A percentile compares a stretch with the other conserved stretches of the same genome.
Conservation (phyloP, 1,140 invertebrate genomes). For the Ceratitis capitata region DNA sequence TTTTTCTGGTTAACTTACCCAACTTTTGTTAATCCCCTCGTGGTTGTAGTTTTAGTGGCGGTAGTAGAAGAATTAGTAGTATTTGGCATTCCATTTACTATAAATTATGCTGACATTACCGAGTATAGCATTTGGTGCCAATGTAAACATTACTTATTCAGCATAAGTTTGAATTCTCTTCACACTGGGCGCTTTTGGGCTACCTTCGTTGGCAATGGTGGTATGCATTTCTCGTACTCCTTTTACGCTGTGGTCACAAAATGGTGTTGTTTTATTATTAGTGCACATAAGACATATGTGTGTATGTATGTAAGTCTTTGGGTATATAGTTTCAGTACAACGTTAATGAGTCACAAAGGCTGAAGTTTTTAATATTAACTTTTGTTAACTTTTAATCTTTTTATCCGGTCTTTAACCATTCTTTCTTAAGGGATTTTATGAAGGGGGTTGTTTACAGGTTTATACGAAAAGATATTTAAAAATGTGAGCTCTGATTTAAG, state of each 20-base stretch:
- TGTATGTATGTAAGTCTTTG: neutral
- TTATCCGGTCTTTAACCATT: too few relatives aligned
- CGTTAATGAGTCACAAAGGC: neutral
- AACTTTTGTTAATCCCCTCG: too few relatives aligned
- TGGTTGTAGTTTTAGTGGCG: too few relatives aligned
- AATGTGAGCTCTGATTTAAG: too few relatives aligned
- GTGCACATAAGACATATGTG: neutral
- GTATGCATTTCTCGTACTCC: neutral
- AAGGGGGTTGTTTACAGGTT: too few relatives aligned
- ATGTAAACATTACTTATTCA: constrained; percentile 36
- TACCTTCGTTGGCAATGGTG: neutral
- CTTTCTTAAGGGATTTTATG: too few relatives aligned
- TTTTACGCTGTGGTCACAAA: neutral
- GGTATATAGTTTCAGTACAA: neutral
- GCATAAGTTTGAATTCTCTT: neutral
- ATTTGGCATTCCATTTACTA: constrained; percentile 60
- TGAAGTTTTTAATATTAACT: neutral
- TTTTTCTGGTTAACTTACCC: too few relatives aligned
- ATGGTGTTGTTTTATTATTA: neutral
- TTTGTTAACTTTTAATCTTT: neutral
- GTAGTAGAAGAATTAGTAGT: too few relatives aligned
- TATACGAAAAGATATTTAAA: too few relatives aligned
- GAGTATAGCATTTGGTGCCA: constrained; percentile 41
- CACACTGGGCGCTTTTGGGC: neutral
- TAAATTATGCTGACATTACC: constrained; percentile 65